A percentile compares a stretch with the other conserved stretches of the same genome.
Conservation (phyloP, 2,888 invertebrate genomes). For the Sarcophaga caerulescens region DNA sequence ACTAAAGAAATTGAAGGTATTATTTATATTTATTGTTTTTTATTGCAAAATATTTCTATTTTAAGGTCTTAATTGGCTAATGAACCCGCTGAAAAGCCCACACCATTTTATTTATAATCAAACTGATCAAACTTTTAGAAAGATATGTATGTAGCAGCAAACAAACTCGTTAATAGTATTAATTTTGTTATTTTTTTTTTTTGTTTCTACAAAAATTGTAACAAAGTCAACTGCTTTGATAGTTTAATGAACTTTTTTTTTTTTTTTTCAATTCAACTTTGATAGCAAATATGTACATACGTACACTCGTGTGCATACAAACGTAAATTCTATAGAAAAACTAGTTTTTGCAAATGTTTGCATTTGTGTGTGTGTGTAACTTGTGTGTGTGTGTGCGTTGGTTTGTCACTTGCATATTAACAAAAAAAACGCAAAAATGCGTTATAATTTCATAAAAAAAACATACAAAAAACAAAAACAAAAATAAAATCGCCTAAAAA, state of each 20-base stretch:
- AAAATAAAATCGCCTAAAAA: neutral
- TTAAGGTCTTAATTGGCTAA: neutral
- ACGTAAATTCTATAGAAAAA: constrained; percentile 44
- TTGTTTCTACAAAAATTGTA: constrained; percentile 42
- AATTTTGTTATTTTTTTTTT: constrained; percentile 23
- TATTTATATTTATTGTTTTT: too few species aligned
- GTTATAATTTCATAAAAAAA: constrained; percentile 51
- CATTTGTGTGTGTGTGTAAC: constrained; percentile 52
- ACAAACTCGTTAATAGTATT: neutral
- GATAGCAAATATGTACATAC: neutral
- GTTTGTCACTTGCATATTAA: too few species aligned
- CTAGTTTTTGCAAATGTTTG: constrained; percentile 34
- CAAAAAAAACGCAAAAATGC: constrained; percentile 55
- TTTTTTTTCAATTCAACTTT: neutral
- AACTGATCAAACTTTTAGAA: neutral
- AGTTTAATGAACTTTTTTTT: constrained; percentile 65
- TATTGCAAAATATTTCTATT: neutral
- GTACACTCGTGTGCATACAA: constrained; percentile 22
- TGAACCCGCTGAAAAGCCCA: too few species aligned
- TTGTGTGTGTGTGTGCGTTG: too few species aligned
- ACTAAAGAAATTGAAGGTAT: too few species aligned
- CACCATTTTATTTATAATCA: too few species aligned
- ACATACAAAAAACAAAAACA: too few species aligned
- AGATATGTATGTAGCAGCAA: too few species aligned
- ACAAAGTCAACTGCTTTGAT: constrained; percentile 67